Evolutionary conservation across 1,140 invertebrate genomes (phyloP).

Genomic region (Drosophila bocqueti): DNA sequence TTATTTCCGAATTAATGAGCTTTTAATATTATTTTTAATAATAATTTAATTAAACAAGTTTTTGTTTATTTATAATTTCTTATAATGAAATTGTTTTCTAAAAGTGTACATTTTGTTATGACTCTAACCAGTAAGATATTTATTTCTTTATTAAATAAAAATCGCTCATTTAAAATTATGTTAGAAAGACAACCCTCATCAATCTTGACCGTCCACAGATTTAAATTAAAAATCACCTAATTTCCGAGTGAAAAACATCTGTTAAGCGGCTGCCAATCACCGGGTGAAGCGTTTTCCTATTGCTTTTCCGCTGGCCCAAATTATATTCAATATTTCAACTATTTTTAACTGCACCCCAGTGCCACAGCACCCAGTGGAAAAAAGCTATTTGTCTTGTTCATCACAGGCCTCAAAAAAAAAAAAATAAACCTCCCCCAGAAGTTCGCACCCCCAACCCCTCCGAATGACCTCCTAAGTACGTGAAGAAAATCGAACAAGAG

Average conservation of each 20-base stretch:
- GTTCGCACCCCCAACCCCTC: slow-evolving; percentile 6
- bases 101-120: not conserved
- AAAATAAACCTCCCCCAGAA: not conserved
- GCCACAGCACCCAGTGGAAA: slow-evolving; percentile 11
- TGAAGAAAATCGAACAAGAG: slow-evolving; percentile 29
- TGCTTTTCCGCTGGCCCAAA: slow-evolving; percentile 44
- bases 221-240: slow-evolving; percentile 23
- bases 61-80: not conserved
- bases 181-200: slow-evolving; percentile 8
- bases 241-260: slow-evolving; percentile 34
- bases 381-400: slow-evolving; percentile 68
- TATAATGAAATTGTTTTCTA: not conserved
- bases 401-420: slow-evolving; percentile 15
- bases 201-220: not conserved
- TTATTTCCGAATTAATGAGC: no score
- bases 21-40: no score
- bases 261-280: slow-evolving; percentile 20
- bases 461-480: slow-evolving; percentile 36
- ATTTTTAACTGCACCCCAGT: slow-evolving; percentile 59
- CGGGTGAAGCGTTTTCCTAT: slow-evolving; percentile 12
- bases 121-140: not conserved
- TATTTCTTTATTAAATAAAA: not conserved
- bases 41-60: no score
- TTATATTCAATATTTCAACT: slow-evolving; percentile 64
- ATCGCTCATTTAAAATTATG: no score